These are phyloP conservation scores for Echiichthys vipera DNA, from an alignment of 2,797 vertebrate genomes.

Conservation along the genomic window DNA sequence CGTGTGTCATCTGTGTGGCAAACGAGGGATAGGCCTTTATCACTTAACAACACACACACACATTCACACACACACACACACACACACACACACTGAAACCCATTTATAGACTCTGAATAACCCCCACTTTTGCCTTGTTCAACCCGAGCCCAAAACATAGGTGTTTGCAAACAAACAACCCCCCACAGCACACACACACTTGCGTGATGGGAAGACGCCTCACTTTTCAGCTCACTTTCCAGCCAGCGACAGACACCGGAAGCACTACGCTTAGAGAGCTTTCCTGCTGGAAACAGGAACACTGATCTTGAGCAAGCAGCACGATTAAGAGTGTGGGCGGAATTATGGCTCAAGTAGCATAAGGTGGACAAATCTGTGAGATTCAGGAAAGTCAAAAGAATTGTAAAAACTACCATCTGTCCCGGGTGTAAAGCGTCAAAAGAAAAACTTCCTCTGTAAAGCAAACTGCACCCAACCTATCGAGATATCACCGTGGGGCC, in stretches of 20 bases:
- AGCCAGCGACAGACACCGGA: conserved; percentile 7
- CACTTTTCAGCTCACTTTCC: conserved; percentile 19
- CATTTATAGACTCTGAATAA: neutral
- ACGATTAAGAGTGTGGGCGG: conserved; percentile 26
- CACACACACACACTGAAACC: neutral
- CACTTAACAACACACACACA: neutral
- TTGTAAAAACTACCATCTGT: neutral
- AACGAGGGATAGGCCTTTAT: neutral
- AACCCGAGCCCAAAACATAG: conserved; percentile 3
- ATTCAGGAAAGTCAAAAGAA: neutral
- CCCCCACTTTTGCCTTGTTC: neutral
- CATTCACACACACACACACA: neutral
- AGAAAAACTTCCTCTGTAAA: neutral
- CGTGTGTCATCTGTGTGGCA: neutral
- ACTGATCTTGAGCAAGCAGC: neutral
- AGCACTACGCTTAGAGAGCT: conserved; percentile 25
- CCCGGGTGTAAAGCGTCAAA: neutral
- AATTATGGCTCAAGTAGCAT: neutral
- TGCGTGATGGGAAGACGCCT: conserved; percentile 17
- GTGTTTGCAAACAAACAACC: conserved; percentile 69
- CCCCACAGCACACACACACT: conserved; percentile 51
- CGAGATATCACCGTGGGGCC: neutral
- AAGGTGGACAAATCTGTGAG: conserved; percentile 4
- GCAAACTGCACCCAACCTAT: neutral
- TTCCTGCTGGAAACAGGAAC: conserved; percentile 50